A percentile compares a stretch with the other conserved stretches of the same genome.
These are phyloP conservation scores for Falco naumanni DNA, from an alignment of 2,797 vertebrate species.

Conservation along the genomic window DNA sequence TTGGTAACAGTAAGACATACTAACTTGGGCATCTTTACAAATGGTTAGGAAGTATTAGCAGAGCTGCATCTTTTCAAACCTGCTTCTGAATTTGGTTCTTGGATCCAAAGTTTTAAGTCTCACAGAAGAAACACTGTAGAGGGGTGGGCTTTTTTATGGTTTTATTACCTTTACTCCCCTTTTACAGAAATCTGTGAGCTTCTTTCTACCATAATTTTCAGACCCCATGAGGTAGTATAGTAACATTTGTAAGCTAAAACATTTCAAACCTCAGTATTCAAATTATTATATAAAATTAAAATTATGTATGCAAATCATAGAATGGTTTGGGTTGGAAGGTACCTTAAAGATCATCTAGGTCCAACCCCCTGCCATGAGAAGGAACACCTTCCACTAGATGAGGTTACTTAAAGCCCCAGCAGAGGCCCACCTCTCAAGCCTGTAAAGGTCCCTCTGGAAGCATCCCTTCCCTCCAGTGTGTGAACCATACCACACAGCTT, in stretches of 20 bases:
- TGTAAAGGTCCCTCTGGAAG: too few species aligned
- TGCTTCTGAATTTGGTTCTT: not conserved
- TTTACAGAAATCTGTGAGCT: not conserved
- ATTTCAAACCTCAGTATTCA: not conserved
- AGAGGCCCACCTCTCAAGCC: too few species aligned
- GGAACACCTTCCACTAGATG: too few species aligned
- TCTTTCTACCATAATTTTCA: not conserved
- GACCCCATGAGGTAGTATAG: not conserved
- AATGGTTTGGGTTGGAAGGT: too few species aligned
- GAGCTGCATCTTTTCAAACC: not conserved
- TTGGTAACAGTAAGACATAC: not conserved
- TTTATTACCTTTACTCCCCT: not conserved
- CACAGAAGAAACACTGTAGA: not conserved
- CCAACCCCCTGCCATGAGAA: too few species aligned
- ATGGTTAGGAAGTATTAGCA: not conserved
- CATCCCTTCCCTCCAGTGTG: too few species aligned
- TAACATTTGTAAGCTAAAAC: not conserved
- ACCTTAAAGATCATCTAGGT: too few species aligned
- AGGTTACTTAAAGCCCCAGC: too few species aligned
- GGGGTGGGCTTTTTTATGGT: accelerated
- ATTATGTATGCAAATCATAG: not conserved
- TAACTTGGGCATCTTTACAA: not conserved
- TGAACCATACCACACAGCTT: too few species aligned
- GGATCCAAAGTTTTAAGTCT: not conserved
- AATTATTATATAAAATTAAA: not conserved